Conservation (phyloP, 2,113 vertebrate genomes). For the Chelonoidis abingdonii region DNA sequence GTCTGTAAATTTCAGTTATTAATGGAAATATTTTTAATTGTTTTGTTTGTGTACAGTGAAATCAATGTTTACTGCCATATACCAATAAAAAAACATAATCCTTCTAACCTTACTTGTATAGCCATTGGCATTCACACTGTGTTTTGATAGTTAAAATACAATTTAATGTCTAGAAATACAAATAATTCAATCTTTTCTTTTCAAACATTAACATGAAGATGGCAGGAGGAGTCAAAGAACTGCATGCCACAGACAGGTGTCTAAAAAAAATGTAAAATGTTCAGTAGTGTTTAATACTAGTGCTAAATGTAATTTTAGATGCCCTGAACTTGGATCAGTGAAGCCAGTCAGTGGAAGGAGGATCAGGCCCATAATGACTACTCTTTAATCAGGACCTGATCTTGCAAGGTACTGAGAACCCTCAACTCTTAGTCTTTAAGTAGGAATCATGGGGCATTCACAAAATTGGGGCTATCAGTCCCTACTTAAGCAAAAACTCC, state of each 20-base stretch:
- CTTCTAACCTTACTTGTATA: not conserved
- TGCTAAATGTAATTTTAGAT: not conserved
- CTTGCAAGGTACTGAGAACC: not conserved
- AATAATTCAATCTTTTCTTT: not conserved
- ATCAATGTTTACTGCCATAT: not conserved
- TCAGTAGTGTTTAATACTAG: not conserved
- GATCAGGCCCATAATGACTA: not conserved
- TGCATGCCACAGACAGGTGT: not conserved
- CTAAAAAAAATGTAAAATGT: not conserved
- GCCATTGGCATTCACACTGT: accelerated
- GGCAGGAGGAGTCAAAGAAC: not conserved
- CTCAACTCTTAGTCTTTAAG: not conserved
- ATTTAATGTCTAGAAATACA: not conserved
- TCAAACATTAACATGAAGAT: not conserved
- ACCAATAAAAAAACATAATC: not conserved
- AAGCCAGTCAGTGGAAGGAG: not conserved
- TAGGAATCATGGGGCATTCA: not conserved
- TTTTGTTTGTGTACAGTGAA: not conserved
- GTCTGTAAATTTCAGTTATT: not conserved
- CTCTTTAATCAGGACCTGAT: not conserved
- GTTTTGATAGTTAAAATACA: not conserved
- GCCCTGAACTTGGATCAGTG: not conserved
- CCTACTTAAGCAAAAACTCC: not conserved
- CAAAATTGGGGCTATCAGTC: not conserved
- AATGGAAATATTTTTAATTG: not conserved